Base-by-base conservation (phyloP, 30 jellyfish, hydroid and myxozoan genomes). In the Morbakka virulenta region DNA sequence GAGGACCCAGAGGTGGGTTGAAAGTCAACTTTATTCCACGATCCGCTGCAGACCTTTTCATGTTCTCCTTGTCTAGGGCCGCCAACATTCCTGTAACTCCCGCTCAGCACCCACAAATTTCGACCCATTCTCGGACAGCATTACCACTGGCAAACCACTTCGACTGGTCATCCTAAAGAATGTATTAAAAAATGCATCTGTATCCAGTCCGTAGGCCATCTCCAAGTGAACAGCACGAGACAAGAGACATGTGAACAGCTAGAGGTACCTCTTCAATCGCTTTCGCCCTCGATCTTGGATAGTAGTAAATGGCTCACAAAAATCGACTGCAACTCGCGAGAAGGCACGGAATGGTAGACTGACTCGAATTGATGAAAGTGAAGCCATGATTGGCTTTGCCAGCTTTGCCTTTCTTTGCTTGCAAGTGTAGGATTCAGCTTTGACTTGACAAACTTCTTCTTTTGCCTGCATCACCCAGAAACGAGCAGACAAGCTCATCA, bases 221-320 rank as follows among this genome's bases (percentile, higher is more conserved):
- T 84, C 89, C 77, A 74, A 41, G 41, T 84, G 91, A 6, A 84
- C 79, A 2, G 95, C 91, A 73, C 95, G 74, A 30, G 72, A 48
- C 21, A 69, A 17, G 2, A 64, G 69, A 57, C 91, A 84, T 6
- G 93, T 85, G 53, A 85, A 67, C 2, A 81, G 63, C 52, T 64
- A 69, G 31, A 69, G 26, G 36, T 84, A 84, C 14, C 89, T 48
- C 52, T 83, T 83, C 6, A 53, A 24, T 64, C 75, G 72, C 6
- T 1, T 17, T 34, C 47, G 72, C 27, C 77, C 88, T 72, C 88
- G 47, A 33, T 83, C 95, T 72, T 83, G 82, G 31, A 72, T 68
- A 57, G 76, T 83, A 6, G 63, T 36, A 52, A 83, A 73, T 28
- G 88, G 81, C 20, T 83, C 95, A 4, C 70, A 83, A 72, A 13